Evolutionary conservation across 2,797 vertebrate genomes (phyloP).

Genomic region (Silurus aristotelis): DNA sequence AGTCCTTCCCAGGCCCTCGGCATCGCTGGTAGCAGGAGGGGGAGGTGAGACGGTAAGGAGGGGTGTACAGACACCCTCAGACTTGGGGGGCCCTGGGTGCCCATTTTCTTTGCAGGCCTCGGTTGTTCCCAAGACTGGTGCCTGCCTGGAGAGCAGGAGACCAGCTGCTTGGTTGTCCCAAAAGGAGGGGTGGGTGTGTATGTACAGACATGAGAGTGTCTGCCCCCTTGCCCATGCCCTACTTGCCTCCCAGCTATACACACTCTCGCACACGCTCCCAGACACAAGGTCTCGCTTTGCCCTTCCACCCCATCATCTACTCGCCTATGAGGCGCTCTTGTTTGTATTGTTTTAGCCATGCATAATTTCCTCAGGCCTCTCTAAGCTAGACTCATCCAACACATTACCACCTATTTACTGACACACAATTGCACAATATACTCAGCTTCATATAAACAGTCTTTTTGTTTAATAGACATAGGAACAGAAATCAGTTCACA

Average conservation of each 20-base stretch:
- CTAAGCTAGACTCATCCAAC: constrained; percentile 62
- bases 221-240: constrained; percentile 69
- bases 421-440: constrained; percentile 50
- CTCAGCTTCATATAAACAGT: neutral
- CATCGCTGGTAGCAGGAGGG: constrained; percentile 67
- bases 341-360: constrained; percentile 79
- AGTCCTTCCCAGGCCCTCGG: constrained; percentile 81
- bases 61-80: constrained; percentile 67
- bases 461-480: constrained; percentile 5
- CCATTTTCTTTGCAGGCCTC: constrained; percentile 67
- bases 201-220: constrained; percentile 72
- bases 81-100: constrained; percentile 76
- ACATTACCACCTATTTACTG: constrained; percentile 78
- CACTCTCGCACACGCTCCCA: constrained; percentile 68
- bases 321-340: constrained; percentile 75
- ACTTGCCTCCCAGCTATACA: constrained; percentile 54
- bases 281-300: constrained; percentile 61
- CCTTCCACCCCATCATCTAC: constrained; percentile 75
- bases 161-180: constrained; percentile 82
- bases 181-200: constrained; percentile 49
- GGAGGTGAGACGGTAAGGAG: constrained; percentile 62
- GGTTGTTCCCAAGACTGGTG: constrained; percentile 78
- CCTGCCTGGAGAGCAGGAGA: constrained; percentile 69
- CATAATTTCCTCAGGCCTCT: constrained; percentile 76
- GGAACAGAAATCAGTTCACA: constrained; percentile 7